Evolutionary conservation across 1,140 invertebrate species (phyloP).

Genomic region (Lepidurus arcticus): DNA sequence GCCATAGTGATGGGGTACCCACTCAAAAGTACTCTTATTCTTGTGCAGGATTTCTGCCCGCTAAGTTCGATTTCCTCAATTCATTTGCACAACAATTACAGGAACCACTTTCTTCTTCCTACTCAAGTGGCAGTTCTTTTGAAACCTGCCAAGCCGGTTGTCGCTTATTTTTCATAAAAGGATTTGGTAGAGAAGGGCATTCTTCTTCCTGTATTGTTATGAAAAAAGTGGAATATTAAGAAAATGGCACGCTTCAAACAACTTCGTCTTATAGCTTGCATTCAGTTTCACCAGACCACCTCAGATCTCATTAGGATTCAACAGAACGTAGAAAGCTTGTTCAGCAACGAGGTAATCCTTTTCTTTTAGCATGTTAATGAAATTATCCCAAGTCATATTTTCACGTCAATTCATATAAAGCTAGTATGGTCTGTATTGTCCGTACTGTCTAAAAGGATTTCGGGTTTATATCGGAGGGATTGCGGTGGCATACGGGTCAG

Average conservation of each 20-base stretch:
- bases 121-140: too few species aligned
- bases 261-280: neutral
- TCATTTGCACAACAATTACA: neutral
- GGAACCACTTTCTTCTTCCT: too few species aligned
- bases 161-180: neutral
- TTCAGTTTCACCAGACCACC: neutral
- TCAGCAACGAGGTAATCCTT: too few species aligned
- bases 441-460: too few species aligned
- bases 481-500: neutral
- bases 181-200: neutral
- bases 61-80: neutral
- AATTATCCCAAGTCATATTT: too few species aligned
- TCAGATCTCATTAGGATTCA: neutral
- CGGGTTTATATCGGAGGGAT: neutral
- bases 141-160: neutral
- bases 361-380: too few species aligned
- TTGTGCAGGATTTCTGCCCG: neutral
- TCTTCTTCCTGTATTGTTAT: neutral
- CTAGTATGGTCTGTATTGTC: too few species aligned
- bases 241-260: neutral
- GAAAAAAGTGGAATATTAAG: neutral
- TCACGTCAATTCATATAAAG: too few species aligned
- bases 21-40: neutral
- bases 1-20: neutral
- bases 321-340: too few species aligned